Evolutionary conservation across 1,140 invertebrate species (phyloP), one percentile per base, ranked within the genome.

Genomic region (Phymastichus coffea): DNA sequence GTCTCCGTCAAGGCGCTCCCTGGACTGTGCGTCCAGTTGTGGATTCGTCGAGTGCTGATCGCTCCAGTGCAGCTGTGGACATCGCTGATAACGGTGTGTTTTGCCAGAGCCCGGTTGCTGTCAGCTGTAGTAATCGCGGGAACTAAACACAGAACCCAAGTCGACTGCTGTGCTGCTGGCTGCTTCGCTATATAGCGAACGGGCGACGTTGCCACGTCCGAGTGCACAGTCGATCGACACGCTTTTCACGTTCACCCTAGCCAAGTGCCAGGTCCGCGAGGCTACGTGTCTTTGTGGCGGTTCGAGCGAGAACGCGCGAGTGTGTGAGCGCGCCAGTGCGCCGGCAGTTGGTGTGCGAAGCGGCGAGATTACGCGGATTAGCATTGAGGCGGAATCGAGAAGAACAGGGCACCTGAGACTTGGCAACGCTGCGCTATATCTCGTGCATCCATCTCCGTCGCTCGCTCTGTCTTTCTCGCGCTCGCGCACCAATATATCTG

Each of bases 391-490:
- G 35, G 7, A 28, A 35, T 47, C 33, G 40, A 55, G 22, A 67
- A 49, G 57, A 63, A 54, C 67, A 66, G 67, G 52, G 66, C 57
- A 57, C 17, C 51, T 47, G 43, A 38, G 41, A 66, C 56, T 60
- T 70, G 76, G 72, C 75, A 78, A 78, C 75, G 51, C 49, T 65
- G 76, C 74, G 40, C 62, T 49, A 58, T 63, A 44, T 44, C 37
- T 43, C 30, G 19, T 46, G 41, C 30, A 9, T 46, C 33, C 38
- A 26, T 51, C 57, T 52, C 37, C 25, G 38, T 54, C 38, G 23
- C 25, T 33, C 28, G 28, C 28, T 7, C 28, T 7, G 28, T 33
- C 28, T 33, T 12, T 33, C 28, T 33, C 28, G 38, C 61, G 54
- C 63, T 51, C 67, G 38, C 54, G 61, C 56, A 66, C 63, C n/a